These are phyloP conservation scores for Trypoxylus dichotomus DNA, from an alignment of 1,140 invertebrate genomes.

Conservation along the genomic window DNA sequence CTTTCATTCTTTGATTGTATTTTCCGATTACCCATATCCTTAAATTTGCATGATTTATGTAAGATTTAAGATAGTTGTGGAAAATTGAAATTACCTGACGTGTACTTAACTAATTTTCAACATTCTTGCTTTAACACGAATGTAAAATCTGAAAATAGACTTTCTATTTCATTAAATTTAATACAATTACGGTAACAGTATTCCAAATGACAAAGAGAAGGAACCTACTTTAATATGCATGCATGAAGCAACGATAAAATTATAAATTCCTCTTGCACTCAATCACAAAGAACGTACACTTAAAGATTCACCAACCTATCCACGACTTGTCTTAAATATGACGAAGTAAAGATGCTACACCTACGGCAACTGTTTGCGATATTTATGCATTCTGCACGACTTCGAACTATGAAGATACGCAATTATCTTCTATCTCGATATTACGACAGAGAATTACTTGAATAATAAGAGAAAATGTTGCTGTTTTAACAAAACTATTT, in stretches of 20 bases:
- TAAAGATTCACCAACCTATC: background rate
- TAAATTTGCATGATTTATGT: no score
- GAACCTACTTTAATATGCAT: background rate
- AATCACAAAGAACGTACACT: background rate
- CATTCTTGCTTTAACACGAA: no score
- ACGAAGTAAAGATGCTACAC: background rate
- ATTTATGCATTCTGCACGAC: slow-evolving; percentile 2
- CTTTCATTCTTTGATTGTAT: no score
- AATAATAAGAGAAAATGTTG: background rate
- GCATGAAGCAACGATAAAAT: background rate
- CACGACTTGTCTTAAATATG: slow-evolving; percentile 11
- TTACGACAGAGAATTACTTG: background rate
- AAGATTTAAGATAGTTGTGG: no score
- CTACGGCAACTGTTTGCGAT: background rate
- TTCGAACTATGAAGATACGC: slow-evolving; percentile 1
- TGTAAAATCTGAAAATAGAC: no score
- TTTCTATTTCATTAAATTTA: no score
- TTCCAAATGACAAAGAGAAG: background rate
- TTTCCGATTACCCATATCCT: no score
- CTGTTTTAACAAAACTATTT: background rate
- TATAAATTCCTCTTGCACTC: background rate
- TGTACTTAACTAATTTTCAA: no score
- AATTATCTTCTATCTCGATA: slow-evolving; percentile 8
- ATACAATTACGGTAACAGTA: background rate
- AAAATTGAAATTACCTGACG: no score